Conservation (phyloP, 2,113 vertebrate genomes). For the Neolamprologus fasciatus region DNA sequence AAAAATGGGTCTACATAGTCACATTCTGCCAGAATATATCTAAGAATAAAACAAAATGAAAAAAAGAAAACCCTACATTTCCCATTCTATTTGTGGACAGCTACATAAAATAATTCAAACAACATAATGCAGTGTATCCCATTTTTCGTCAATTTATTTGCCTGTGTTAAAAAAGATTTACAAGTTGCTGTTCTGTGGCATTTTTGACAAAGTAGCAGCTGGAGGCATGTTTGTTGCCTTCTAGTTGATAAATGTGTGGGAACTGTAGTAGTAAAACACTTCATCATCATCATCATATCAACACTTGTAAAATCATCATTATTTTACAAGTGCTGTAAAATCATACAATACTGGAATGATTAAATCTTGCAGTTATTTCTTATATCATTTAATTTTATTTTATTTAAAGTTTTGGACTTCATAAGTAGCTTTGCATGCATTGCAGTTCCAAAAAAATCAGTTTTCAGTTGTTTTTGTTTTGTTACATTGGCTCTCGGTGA, state of each 20-base stretch:
- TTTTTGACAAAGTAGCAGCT: not conserved
- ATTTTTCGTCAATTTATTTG: not conserved
- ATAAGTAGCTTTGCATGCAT: not conserved
- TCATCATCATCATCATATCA: not conserved
- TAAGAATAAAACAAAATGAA: not conserved
- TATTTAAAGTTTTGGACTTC: not conserved
- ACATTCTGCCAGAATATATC: not conserved
- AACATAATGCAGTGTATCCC: not conserved
- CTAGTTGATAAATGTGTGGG: not conserved
- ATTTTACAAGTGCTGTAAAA: not conserved
- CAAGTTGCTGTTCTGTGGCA: not conserved
- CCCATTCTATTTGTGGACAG: not conserved
- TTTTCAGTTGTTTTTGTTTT: not conserved
- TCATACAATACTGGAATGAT: not conserved
- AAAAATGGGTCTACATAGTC: not conserved
- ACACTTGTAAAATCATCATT: not conserved
- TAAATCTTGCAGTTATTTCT: not conserved
- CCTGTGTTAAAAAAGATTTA: not conserved
- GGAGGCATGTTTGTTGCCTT: not conserved
- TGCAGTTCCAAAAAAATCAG: rapidly evolving
- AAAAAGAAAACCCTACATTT: not conserved
- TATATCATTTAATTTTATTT: rapidly evolving
- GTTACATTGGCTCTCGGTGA: not conserved
- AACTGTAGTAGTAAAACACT: not conserved
- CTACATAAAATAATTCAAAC: not conserved